Evolutionary conservation across 2,797 vertebrate genomes (phyloP).

Genomic region (Sylvilagus floridanus): DNA sequence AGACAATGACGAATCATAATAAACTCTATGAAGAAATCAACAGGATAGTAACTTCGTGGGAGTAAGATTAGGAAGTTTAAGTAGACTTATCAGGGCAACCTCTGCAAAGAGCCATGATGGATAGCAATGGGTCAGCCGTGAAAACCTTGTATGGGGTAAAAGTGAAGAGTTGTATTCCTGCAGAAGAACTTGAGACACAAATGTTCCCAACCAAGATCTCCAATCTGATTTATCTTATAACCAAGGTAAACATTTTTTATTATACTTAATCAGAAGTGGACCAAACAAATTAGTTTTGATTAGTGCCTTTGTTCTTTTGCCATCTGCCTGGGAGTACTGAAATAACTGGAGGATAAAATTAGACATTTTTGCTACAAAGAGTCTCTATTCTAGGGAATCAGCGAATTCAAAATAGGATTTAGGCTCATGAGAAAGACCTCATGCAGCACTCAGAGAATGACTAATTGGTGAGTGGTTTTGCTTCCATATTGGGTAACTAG

Average conservation of each 20-base stretch:
- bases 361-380: constrained; percentile 23
- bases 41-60: background rate
- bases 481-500: background rate
- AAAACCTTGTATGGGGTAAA: background rate
- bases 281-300: constrained; percentile 57
- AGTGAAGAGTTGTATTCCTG: background rate
- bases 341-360: constrained; percentile 61
- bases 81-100: background rate
- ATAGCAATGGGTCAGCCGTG: background rate
- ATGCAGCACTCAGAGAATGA: background rate
- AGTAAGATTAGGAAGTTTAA: background rate
- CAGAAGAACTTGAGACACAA: background rate
- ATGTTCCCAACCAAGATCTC: background rate
- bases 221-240: constrained; percentile 24
- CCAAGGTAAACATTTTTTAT: constrained; percentile 47
- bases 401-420: constrained; percentile 27
- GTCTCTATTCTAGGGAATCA: background rate
- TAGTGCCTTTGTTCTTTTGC: constrained; percentile 44
- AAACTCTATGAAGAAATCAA: constrained; percentile 32
- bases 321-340: constrained; percentile 34
- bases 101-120: background rate
- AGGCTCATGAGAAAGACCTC: background rate
- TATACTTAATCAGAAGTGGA: constrained; percentile 56
- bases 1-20: constrained; percentile 1
- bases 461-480: background rate